A percentile compares a stretch with the other conserved stretches of the same genome.
phyloP scores from a whole-genome alignment of 2,797 vertebrate genomes.

The Pseudochirops cupreus region DNA sequence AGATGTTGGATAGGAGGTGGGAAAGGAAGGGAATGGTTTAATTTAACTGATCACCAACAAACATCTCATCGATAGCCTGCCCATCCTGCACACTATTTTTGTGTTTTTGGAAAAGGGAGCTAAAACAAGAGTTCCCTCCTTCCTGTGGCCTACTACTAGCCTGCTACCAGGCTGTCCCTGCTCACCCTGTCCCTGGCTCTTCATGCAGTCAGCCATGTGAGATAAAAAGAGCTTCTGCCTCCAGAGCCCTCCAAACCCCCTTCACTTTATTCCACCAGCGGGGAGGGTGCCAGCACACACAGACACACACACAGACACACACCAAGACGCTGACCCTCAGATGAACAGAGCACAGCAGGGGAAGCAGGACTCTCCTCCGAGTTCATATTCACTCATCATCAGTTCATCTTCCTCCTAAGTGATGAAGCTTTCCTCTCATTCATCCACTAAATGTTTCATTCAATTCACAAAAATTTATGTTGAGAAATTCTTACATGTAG shows the following conservation, averaged over 20 bases:
- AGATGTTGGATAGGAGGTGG: not conserved
- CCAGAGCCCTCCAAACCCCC: not conserved
- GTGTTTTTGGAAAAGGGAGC: not conserved
- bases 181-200: not conserved
- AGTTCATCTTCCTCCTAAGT: not conserved
- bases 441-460: not conserved
- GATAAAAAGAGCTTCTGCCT: constrained; percentile 21
- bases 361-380: not conserved
- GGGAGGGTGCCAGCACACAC: not conserved
- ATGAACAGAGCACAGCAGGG: not conserved
- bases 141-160: not conserved
- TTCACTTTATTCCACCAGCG: not conserved
- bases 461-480: not conserved
- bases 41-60: not conserved
- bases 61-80: not conserved
- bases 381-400: constrained; percentile 24
- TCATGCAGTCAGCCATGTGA: not conserved
- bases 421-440: not conserved
- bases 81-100: not conserved
- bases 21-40: not conserved
- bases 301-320: not conserved
- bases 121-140: not conserved
- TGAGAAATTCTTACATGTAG: not conserved
- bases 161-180: not conserved
- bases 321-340: not conserved